Evolutionary conservation across 2,888 invertebrate species (phyloP).

Genomic region (Ametastegia equiseti): DNA sequence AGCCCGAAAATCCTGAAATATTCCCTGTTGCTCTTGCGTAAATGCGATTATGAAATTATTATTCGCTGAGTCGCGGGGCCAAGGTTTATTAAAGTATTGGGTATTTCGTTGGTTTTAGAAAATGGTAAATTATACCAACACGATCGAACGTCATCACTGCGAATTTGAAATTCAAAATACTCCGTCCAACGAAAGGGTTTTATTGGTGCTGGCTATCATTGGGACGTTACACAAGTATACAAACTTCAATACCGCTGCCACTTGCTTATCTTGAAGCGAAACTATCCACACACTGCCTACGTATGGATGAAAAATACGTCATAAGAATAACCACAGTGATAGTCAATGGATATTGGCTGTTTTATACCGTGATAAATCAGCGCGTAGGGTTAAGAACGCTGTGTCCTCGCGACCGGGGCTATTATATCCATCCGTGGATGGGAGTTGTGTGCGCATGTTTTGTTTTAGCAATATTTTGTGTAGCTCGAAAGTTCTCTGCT

Average conservation of each 20-base stretch:
- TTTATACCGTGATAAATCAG: constrained; percentile 2
- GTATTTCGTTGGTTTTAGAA: constrained; percentile 24
- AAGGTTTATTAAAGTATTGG: constrained; percentile 37
- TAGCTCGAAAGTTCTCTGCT: background rate
- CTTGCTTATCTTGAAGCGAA: background rate
- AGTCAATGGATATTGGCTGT: constrained; percentile 17
- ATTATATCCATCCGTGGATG: constrained; percentile 1
- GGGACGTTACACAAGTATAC: background rate
- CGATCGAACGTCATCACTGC: constrained; percentile 18
- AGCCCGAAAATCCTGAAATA: background rate
- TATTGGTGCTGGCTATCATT: constrained; percentile 5
- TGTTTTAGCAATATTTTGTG: background rate
- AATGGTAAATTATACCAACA: background rate
- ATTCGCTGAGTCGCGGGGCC: background rate
- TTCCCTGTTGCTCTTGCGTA: background rate
- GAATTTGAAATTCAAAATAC: constrained; percentile 37
- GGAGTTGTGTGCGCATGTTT: background rate
- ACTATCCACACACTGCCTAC: background rate
- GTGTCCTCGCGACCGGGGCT: background rate
- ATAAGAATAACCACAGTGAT: background rate
- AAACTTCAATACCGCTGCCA: background rate
- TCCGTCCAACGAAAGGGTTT: background rate
- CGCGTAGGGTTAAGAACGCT: background rate
- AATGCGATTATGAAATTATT: constrained; percentile 7
- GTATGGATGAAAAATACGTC: constrained; percentile 4